Evolutionary conservation across 2,888 invertebrate genomes (phyloP), one percentile per base, ranked within the genome.

Genomic region (Drosophila koepferae): DNA sequence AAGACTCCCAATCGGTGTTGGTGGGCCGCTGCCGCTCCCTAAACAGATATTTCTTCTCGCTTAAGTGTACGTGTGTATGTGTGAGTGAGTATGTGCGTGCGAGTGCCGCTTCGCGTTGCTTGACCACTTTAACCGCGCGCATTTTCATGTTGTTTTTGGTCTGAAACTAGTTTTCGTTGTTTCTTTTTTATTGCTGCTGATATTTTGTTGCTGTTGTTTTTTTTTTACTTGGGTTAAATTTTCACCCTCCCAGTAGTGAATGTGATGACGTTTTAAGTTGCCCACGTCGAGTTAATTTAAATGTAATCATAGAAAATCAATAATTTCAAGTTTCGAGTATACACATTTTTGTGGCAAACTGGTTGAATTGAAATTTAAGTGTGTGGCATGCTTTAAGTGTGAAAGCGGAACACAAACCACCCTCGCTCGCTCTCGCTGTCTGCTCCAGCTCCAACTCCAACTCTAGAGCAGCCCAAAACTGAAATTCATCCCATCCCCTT

Each of bases 71-170:
- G 16, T 48, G n/a, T 41, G 2, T 49, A n/a, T 46, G 14, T 12
- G 7, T 16, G 48, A 16, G 14, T 55, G 40, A 43, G 51, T 56
- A 44, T 46, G 8, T 46, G n/a, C 28, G 64, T 63, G 72, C 46
- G 56, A 74, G 77, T 77, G 77, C 74, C 74, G 79, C 71, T 63
- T 74, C 70, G 85, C 90, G 89, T 91, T 84, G 90, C 84, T 90
- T 90, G 84, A 90, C 88, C 82, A 89, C 91, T 87, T 91, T 86
- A 74, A 76, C 77, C 88, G 81, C 88, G 90, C 91, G 87, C 75
- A 81, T 85, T 83, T 89, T 84, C 46, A 58, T 81, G 67, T 78
- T 78, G 64, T 70, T 73, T 79, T 72, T 77, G 55, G 60, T 63
- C 65, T 63, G 41, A 88, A 86, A 90, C 86, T 74, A 78, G 77